Evolutionary conservation across 2,888 invertebrate genomes (phyloP).

Genomic region (Sepiola atlantica): DNA sequence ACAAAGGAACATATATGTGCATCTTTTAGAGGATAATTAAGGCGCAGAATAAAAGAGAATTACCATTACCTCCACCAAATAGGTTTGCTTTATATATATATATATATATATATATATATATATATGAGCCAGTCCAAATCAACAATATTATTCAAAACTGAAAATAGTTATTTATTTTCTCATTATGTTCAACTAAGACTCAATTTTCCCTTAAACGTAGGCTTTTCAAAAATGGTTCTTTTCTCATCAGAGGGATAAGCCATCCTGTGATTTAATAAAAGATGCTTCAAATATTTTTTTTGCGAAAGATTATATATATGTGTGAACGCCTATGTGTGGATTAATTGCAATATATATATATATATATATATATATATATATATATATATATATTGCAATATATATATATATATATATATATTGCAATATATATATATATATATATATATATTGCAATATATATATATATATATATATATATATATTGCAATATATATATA

Average conservation of each 20-base stretch:
- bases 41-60: neutral
- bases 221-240: too few species aligned
- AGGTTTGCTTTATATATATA: neutral
- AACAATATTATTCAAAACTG: too few species aligned
- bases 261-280: too few species aligned
- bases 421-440: neutral
- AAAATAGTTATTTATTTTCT: too few species aligned
- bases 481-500: neutral
- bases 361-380: neutral
- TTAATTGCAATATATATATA: too few species aligned
- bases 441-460: neutral
- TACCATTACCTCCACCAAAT: neutral
- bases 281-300: too few species aligned
- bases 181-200: too few species aligned
- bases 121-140: too few species aligned
- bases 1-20: neutral
- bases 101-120: constrained; percentile 4
- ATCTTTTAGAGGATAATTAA: neutral
- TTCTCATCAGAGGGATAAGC: too few species aligned
- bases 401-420: neutral
- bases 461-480: neutral
- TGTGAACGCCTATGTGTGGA: neutral
- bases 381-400: too few species aligned
- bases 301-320: neutral
- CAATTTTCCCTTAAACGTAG: too few species aligned